phyloP scores from a whole-genome alignment of 2,888 invertebrate genomes.

The Rhagonycha fulva region DNA sequence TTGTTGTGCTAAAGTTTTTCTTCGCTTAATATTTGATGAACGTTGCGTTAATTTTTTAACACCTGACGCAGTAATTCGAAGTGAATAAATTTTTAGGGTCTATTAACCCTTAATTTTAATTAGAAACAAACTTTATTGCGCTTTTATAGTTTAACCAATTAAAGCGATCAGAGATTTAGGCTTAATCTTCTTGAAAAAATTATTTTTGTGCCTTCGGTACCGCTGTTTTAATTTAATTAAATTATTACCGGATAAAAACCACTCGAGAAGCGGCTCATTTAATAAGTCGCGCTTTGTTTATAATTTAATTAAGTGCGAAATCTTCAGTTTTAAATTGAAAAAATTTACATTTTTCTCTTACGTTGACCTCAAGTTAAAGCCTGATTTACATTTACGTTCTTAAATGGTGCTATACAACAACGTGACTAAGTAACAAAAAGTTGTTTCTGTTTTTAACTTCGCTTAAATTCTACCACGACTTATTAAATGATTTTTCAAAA shows the following conservation, averaged over 20 bases:
- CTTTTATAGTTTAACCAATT: not conserved
- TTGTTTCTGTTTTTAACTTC: not conserved
- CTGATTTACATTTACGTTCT: not conserved
- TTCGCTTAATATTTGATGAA: not conserved
- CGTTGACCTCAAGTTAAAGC: not conserved
- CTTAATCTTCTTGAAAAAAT: not conserved
- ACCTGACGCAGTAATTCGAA: not conserved
- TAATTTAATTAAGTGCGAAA: not conserved
- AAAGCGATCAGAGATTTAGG: not conserved
- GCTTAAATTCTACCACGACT: not conserved
- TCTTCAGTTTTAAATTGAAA: not conserved
- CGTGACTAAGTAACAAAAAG: not conserved
- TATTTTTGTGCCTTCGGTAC: not conserved
- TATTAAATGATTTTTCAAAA: not conserved
- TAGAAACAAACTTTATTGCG: not conserved
- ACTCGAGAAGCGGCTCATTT: not conserved
- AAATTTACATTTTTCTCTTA: not conserved
- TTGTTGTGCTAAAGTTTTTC: not conserved
- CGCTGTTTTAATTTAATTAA: not conserved
- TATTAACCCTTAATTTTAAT: not conserved
- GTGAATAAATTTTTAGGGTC: not conserved
- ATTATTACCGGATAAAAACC: not conserved
- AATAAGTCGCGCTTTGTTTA: not conserved
- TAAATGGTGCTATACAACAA: not conserved
- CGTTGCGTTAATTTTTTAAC: not conserved